Conservation (phyloP, 2,797 vertebrate species). For the Squalus acanthias region DNA sequence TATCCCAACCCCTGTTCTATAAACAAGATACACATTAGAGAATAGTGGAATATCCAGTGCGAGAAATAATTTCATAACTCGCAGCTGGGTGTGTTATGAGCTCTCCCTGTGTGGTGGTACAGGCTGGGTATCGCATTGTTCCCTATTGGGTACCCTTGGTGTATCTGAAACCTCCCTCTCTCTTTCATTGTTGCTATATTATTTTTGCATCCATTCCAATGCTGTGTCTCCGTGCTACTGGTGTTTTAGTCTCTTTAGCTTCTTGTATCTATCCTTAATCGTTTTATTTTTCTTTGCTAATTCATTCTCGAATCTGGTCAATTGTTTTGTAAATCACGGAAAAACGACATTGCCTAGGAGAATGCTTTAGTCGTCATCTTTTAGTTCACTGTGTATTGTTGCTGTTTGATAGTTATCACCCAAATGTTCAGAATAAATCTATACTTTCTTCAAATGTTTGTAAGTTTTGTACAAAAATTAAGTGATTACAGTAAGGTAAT, state of each 20-base stretch:
- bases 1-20: slow-evolving; percentile 17
- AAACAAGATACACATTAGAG: background rate
- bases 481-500: background rate
- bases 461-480: background rate
- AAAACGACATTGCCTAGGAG: background rate
- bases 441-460: background rate
- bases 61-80: background rate
- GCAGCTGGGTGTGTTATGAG: background rate
- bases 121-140: background rate
- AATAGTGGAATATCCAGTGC: background rate
- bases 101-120: background rate
- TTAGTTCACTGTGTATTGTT: background rate
- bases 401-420: background rate
- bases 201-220: background rate
- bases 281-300: background rate
- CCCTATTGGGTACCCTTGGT: background rate
- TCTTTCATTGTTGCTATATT: background rate
- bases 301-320: background rate
- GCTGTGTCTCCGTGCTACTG: background rate
- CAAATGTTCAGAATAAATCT: background rate
- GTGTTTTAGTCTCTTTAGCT: background rate
- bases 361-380: background rate
- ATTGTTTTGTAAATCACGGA: background rate
- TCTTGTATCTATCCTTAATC: background rate
- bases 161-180: slow-evolving; percentile 9